Evolutionary conservation across 2,888 invertebrate genomes (phyloP), one percentile per base, ranked within the genome.

Genomic region (Hirtodrosophila histrioides): DNA sequence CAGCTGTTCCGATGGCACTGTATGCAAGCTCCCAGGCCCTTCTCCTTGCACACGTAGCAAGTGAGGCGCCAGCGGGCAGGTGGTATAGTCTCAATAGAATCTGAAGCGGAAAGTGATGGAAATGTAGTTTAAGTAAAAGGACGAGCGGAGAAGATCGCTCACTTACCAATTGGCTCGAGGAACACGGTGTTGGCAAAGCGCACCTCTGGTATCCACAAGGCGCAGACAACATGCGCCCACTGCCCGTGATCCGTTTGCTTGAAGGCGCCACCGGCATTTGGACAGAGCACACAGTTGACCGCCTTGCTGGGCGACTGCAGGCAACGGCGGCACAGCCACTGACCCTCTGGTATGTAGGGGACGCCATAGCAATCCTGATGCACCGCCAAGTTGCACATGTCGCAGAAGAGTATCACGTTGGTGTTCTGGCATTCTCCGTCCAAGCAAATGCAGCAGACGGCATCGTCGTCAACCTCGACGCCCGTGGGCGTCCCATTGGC

Each of bases 191-290:
- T 99, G 0, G 99, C 99, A 91, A 99, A 99, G 75, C 97, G 94
- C 44, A 97, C 99, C 94, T 99, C 99, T 1, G 99, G 99, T 85
- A 99, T 98, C 99, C 99, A 99, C 1, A 99, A 93, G 0, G 99
- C 99, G 91, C 99, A 99, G 0, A 99, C 97, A 2, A 99, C 99
- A 91, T 99, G 99, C 1, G 98, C 99, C 99, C 99, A 99, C 0
- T 96, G 95, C n/a, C 91, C 90, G 87, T 97, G 95, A 91, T 98
- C 98, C 0, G 99, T 98, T 92, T 99, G 99, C 92, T 99, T 99
- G 91, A 99, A 99, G 29, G 99, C 99, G 55, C 99, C 99, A 53
- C 98, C 98, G 85, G 97, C 96, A 90, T 99, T 99, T 0, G 99
- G 99, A 90, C 99, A 99, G 0, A 99, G 93, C n/a, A 97, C 97